Percentiles rank a stretch among this genome's conserved stretches.
phyloP scores from a whole-genome alignment of 2,888 invertebrate genomes.

The Catocala nupta region DNA sequence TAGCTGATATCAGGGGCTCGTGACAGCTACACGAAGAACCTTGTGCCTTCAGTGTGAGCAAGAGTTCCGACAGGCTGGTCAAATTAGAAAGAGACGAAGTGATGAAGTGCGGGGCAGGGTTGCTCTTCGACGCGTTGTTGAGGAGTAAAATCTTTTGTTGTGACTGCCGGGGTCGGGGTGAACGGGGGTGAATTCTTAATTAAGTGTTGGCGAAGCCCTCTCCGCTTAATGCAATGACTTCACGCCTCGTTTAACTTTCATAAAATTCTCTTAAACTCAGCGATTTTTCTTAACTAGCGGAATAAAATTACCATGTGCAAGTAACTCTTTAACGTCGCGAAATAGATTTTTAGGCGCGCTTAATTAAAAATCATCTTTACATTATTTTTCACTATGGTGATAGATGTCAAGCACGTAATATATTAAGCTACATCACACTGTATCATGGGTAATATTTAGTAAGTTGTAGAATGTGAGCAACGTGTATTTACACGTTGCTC shows the following conservation, averaged over 20 bases:
- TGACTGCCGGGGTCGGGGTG: conserved; percentile 67
- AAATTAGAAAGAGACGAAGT: conserved; percentile 21
- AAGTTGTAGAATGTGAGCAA: no score
- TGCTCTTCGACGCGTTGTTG: conserved; percentile 33
- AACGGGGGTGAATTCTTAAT: conserved; percentile 83
- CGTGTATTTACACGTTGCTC: no score
- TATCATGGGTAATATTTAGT: no score
- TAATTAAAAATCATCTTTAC: conserved; percentile 13
- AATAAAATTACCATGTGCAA: conserved; percentile 69
- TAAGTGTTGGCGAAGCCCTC: conserved; percentile 85
- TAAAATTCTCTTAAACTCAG: conserved; percentile 84
- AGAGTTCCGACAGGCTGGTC: conserved; percentile 7
- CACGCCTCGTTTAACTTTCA: conserved; percentile 86
- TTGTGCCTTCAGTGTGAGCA: neutral
- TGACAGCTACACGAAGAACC: neutral
- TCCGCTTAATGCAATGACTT: conserved; percentile 85
- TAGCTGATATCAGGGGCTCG: conserved; percentile 65
- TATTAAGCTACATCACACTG: no score
- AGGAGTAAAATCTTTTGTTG: conserved; percentile 78
- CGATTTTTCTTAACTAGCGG: conserved; percentile 79
- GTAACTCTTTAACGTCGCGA: conserved; percentile 40
- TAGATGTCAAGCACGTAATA: no score
- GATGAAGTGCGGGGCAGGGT: conserved; percentile 7
- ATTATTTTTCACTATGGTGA: conserved; percentile 1
- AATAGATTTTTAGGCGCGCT: conserved; percentile 23